phyloP scores from a whole-genome alignment of 2,888 invertebrate species.

The Acrocyrtus sp. region DNA sequence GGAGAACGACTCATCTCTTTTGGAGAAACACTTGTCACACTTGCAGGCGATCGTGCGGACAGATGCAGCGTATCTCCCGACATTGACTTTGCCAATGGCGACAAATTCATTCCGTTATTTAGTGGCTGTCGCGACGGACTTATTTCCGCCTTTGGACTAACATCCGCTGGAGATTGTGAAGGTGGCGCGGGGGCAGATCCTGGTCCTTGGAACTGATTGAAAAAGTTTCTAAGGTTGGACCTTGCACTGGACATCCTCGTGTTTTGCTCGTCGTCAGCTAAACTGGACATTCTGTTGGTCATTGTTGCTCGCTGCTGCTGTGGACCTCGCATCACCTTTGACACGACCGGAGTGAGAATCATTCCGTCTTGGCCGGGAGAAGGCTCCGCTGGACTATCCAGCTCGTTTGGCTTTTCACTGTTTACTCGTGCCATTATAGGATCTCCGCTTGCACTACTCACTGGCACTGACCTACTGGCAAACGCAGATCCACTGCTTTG shows the following conservation, averaged over 20 bases:
- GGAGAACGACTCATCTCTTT: background rate
- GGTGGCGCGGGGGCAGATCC: conserved; percentile 49
- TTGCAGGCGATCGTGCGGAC: background rate
- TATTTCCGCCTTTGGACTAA: too few species aligned
- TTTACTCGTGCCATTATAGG: too few species aligned
- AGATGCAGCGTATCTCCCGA: conserved; percentile 60
- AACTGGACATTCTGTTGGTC: conserved; percentile 61
- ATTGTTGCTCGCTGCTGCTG: conserved; percentile 79
- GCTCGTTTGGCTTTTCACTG: too few species aligned
- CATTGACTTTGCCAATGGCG: conserved; percentile 61
- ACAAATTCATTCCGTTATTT: conserved; percentile 35
- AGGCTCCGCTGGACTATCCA: too few species aligned
- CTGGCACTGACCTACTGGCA: conserved; percentile 34
- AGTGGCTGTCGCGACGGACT: conserved; percentile 31
- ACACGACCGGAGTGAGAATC: conserved; percentile 69
- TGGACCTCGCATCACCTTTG: conserved; percentile 80
- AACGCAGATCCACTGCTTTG: conserved; percentile 50
- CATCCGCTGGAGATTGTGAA: conserved; percentile 24
- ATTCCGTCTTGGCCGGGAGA: conserved; percentile 29
- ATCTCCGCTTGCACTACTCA: too few species aligned
- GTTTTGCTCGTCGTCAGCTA: conserved; percentile 44
- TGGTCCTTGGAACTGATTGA: conserved; percentile 53
- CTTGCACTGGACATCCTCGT: conserved; percentile 55
- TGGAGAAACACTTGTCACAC: background rate
- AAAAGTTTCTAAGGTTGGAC: conserved; percentile 57